Evolutionary conservation across 2,888 invertebrate genomes (phyloP), one percentile per base, ranked within the genome.

Genomic region (Masnerella sp.): DNA sequence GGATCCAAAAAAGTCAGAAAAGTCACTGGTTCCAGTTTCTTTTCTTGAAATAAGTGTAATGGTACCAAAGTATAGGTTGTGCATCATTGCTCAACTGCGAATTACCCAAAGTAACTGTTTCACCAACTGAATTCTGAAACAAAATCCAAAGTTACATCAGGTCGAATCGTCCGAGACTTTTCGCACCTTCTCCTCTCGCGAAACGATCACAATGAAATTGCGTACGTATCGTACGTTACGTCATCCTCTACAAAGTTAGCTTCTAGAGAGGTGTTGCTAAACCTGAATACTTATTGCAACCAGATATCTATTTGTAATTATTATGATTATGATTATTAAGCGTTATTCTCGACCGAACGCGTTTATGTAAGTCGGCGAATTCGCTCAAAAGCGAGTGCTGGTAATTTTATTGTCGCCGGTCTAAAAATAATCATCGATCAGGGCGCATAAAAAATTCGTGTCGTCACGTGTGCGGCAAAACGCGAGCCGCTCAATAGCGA

Each of bases 391-490:
- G n/a, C n/a, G n/a, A n/a, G n/a, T n/a, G n/a, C n/a, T n/a, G n/a
- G n/a, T 22, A 22, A 22, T 22, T 22, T 22, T 22, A 7, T 22
- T 22, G 12, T 8, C 38, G 38, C 5, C 7, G 32, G n/a, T 32
- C 12, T 32, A 9, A 11, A 12, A 8, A 11, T 34, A 7, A 34
- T 1, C n/a, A n/a, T 12, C 9, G 47, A 47, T 47, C 15, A 3
- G n/a, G n/a, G 20, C 12, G 14, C 15, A 4, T 9, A 22, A 36
- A 22, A 36, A 20, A 47, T 14, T 17, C 32, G 22, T 20, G 14
- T 42, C 42, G 56, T 54, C 30, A 42, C 28, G n/a, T n/a, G n/a
- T n/a, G n/a, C n/a, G n/a, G 25, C n/a, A 43, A 34, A 32, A 18
- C 11, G 40, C 38, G 17, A n/a, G 4, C n/a, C 15, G 64, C 28